Evolutionary conservation across 2,113 vertebrate species (phyloP).

Genomic region (Chlorocebus sabaeus): DNA sequence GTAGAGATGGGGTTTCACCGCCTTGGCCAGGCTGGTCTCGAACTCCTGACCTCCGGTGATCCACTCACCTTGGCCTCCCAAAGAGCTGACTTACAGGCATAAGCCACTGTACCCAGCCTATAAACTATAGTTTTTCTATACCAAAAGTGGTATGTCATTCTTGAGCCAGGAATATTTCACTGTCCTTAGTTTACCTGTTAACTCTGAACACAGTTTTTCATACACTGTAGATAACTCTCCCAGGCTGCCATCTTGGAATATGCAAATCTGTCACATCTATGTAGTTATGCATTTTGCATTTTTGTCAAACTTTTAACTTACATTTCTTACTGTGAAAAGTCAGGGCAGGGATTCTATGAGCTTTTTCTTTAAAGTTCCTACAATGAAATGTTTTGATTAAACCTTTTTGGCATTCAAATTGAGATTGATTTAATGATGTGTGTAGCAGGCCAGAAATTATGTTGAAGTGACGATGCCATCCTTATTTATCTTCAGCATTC

Average conservation of each 20-base stretch:
- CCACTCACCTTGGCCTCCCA: no score
- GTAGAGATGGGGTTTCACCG: no score
- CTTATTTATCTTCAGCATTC: not conserved
- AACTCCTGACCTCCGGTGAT: no score
- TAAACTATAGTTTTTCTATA: not conserved
- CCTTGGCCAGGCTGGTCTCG: no score
- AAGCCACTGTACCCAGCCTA: no score
- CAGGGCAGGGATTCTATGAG: not conserved
- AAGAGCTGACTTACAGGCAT: no score
- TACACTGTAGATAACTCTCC: not conserved
- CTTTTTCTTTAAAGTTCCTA: not conserved
- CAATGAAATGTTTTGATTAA: not conserved
- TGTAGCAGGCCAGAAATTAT: not conserved
- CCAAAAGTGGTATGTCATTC: not conserved
- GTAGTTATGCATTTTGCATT: not conserved
- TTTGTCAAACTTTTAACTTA: not conserved
- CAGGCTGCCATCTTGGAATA: conserved; percentile 11
- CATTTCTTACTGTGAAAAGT: not conserved
- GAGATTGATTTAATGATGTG: not conserved
- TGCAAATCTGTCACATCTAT: not conserved
- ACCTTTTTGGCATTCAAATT: conserved; percentile 4
- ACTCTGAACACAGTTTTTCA: not conserved
- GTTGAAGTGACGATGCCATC: not conserved
- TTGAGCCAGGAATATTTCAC: not conserved
- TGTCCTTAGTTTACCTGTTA: not conserved